Evolutionary conservation across 1,140 invertebrate species (phyloP), one percentile per base, ranked within the genome.

Genomic region (Anagrus nilaparvatae): DNA sequence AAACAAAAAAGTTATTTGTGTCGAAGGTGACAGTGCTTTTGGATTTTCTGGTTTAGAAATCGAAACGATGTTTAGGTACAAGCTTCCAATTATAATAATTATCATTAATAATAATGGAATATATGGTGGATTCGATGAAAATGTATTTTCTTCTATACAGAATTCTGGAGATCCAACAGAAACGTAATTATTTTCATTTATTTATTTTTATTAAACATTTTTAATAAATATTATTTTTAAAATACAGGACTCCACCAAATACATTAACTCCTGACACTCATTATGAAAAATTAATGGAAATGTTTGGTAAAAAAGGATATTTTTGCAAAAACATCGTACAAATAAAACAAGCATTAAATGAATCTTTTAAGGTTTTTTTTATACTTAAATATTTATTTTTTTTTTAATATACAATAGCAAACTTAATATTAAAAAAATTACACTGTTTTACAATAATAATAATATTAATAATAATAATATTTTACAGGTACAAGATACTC

Each of bases 41-140:
- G 94, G 94, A 3, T 97, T 97, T 67, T 93, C 90, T 41, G 93
- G 87, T 37, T 94, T 97, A 91, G 94, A 98, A 73, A 74, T 97
- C 17, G 94, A 97, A 72, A 97, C 93, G 1, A 88, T 95, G 76
- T 82, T 83, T 54, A 75, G 80, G 79, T 97, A 97, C 63, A 84
- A 89, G 48, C 69, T 98, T 38, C 92, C 93, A 1, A 76, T 97
- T 23, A 80, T 92, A 25, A 78, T 95, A 45, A 74, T 97, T 12
- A 82, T 98, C 49, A 77, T 98, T 1, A 98, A 97, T 67, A 98
- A 98, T 69, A 92, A 87, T 65, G 94, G 93, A 36, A 96, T 97
- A 52, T 92, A 91, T 59, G 77, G 79, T 32, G 92, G 93, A 10
- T 70, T 95, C 17, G 79, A 86, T 55, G 69, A 77, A 41, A 81